Base-by-base conservation (phyloP, 53 echinoderm and acorn worm genomes). In the Antedon mediterranea region DNA sequence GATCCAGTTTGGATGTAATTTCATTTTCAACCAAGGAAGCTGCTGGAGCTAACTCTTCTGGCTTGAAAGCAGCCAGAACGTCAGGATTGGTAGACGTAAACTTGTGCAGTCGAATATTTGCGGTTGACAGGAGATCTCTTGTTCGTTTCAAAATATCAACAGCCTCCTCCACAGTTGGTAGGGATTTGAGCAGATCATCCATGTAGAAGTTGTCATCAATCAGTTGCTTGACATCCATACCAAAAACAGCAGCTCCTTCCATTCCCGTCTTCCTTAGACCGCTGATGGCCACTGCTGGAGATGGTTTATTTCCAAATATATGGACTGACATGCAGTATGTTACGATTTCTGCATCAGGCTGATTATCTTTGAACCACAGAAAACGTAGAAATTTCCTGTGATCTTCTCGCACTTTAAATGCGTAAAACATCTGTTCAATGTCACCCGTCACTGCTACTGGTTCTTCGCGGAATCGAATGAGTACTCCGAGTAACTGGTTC, bases 261-360 rank as follows among this genome's bases (percentile, higher is more conserved):
- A 71, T 31, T 20, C 79, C 71, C 11, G 79, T 79, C 34, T 79
- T 79, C 72, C 34, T 79, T 30, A 79, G 79, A 4, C 79, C 79
- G 26, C 79, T 79, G 71, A 79, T 79, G 27, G 79, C 79, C 27
- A 79, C 79, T 71, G 79, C 79, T 31, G 79, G 71, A 15, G 79
- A 79, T 29, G 79, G 79, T 34, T 71, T 79, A 72, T 79, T 79
- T 33, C 79, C 79, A 37, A 79, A 79, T 23, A 79, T 34, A 28
- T 79, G 79, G 33, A 79, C 79, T 26, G 79, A 31, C 71, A 79
- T 79, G 79, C 79, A 79, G 79, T 79, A 79, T 26, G 79, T 71
- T 71, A 79, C 79, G 33, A 79, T 71, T n/a, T 28, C 34, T 34
- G 32, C 71, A 71, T 79, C 71, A n/a, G 79, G 71, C 4, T 29